Evolutionary conservation across 2,888 invertebrate genomes (phyloP), one percentile per base, ranked within the genome.

Genomic region (Diabrotica balteata): DNA sequence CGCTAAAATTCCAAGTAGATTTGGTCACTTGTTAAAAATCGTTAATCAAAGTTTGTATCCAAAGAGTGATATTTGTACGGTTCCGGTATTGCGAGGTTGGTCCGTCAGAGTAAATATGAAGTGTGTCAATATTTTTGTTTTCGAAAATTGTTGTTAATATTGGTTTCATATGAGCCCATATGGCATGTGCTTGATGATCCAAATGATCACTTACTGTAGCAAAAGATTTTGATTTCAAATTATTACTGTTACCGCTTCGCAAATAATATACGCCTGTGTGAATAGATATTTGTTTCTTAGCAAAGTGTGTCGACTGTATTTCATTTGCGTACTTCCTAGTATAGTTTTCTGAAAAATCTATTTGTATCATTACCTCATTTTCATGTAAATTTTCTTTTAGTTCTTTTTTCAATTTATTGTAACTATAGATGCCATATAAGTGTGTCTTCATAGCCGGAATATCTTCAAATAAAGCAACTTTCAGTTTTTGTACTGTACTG

Each of bases 1-100:
- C 81, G 49, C 74, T 76, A 72, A 71, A 83, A 63, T 80, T 80
- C 81, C 81, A 82, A 17, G 54, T 60, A 44, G 67, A 42, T 52
- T 53, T 53, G 7, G 46, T 51, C 32, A 67, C 46, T 58, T 67
- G 59, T 53, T 53, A 8, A 11, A 57, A 52, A 10, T 67, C 46
- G 45, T 63, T 42, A 17, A 62, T 62, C 50, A 67, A 46, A 8
- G 67, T 67, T 58, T 67, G 9, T 11, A 67, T 10, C 67, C 62
- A 67, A 22, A 67, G 44, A 43, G 8, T 8, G n/a, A 67, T 58
- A 17, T 67, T 67, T 9, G 58, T 63, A 11, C 58, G 59, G 52
- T 58, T 63, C 6, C 57, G 55, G 43, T 57, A 60, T 22, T 60
- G 60, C 4, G 51, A 51, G 9, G 51, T 66, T 7, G 60, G 57